phyloP scores from a whole-genome alignment of 2,113 vertebrate species.

The Brienomyrus longianalis region DNA sequence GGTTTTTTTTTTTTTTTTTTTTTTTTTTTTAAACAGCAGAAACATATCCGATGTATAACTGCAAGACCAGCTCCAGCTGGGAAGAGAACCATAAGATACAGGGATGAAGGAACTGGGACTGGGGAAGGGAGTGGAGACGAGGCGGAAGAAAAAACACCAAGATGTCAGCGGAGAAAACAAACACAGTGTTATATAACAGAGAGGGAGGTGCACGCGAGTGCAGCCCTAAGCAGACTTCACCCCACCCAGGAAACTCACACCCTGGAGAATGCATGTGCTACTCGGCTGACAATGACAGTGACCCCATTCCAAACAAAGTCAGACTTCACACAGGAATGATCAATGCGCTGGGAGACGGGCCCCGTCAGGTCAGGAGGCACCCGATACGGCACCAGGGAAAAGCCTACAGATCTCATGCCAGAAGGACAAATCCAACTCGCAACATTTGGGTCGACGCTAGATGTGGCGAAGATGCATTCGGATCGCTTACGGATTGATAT shows the following conservation, averaged over 20 bases:
- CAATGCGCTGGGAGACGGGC: background rate
- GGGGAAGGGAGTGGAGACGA: background rate
- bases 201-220: background rate
- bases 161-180: background rate
- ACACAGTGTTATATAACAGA: background rate
- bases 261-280: background rate
- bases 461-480: background rate
- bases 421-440: background rate
- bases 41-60: background rate
- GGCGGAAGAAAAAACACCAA: background rate
- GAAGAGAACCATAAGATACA: background rate
- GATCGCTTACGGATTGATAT: background rate
- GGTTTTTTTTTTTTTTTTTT: background rate
- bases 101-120: background rate
- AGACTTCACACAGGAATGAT: background rate
- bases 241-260: background rate
- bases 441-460: background rate
- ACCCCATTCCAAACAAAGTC: background rate
- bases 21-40: background rate
- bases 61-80: background rate
- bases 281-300: background rate
- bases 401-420: background rate
- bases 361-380: background rate
- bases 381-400: background rate
- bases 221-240: background rate